Evolutionary conservation across 1,140 invertebrate species (phyloP).

Genomic region (Adelges cooleyi): DNA sequence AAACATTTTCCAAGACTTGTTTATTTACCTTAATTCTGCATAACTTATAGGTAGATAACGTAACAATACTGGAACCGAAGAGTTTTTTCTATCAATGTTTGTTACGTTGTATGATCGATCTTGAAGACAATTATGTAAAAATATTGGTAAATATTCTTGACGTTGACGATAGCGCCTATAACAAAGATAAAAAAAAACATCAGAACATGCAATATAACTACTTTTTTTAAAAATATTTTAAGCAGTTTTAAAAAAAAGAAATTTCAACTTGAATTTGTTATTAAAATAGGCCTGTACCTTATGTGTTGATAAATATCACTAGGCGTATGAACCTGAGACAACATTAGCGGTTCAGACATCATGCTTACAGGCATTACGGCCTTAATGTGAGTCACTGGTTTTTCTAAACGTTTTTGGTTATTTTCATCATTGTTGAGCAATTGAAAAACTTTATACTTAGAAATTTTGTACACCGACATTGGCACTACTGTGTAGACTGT

Average conservation of each 20-base stretch:
- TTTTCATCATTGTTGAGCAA: not conserved
- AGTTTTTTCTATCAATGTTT: constrained; percentile 6
- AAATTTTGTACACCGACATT: constrained; percentile 14
- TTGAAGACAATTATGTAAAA: constrained; percentile 7
- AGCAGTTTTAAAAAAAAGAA: no score
- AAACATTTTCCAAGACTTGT: no score
- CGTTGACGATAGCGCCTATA: not conserved
- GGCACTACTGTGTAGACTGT: constrained; percentile 14
- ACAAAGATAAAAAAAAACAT: not conserved
- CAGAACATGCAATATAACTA: no score
- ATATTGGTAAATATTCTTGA: constrained; percentile 18
- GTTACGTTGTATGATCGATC: constrained; percentile 14
- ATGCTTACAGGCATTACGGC: constrained; percentile 15
- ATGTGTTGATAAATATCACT: constrained; percentile 17
- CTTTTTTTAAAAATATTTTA: no score
- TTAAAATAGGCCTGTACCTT: no score
- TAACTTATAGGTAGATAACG: constrained; percentile 20
- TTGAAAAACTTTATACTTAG: constrained; percentile 22
- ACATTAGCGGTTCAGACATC: constrained; percentile 11
- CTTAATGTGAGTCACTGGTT: constrained; percentile 17
- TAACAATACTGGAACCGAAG: not conserved
- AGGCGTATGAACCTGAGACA: constrained; percentile 19
- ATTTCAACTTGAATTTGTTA: no score
- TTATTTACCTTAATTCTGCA: constrained; percentile 13
- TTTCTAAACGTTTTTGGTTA: not conserved